phyloP scores from a whole-genome alignment of 2,888 invertebrate genomes.

The Aspidiotus rigidus region DNA sequence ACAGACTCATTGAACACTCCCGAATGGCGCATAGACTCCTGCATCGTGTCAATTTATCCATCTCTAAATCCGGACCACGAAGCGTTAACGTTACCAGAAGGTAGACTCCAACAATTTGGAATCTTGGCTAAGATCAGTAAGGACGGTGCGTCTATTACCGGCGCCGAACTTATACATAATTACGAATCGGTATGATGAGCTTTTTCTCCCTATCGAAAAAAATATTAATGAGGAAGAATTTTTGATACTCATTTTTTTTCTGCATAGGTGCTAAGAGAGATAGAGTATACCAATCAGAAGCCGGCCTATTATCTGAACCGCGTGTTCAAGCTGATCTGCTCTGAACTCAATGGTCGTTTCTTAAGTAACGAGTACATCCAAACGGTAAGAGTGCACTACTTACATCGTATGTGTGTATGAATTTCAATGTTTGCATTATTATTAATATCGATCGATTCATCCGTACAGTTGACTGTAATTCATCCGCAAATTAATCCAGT shows the following conservation, averaged over 20 bases:
- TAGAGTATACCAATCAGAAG: conserved; percentile 90
- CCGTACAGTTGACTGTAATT: conserved; percentile 65
- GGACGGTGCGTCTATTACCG: conserved; percentile 74
- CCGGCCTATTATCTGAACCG: conserved; percentile 92
- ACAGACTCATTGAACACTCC: conserved; percentile 42
- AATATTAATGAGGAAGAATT: not conserved
- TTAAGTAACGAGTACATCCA: conserved; percentile 93
- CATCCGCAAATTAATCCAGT: conserved; percentile 60
- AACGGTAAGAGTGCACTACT: conserved; percentile 53
- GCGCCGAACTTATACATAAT: conserved; percentile 67
- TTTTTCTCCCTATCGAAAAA: not conserved
- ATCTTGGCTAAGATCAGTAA: conserved; percentile 79
- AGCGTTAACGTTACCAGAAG: conserved; percentile 67
- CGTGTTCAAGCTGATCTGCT: conserved; percentile 90
- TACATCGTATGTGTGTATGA: too few species aligned
- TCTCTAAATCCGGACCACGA: conserved; percentile 93
- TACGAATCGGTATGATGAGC: conserved; percentile 57
- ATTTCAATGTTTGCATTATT: not conserved
- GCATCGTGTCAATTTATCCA: conserved; percentile 88
- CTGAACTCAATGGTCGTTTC: conserved; percentile 84
- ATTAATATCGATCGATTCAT: not conserved
- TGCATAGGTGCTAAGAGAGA: conserved; percentile 55
- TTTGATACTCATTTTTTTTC: not conserved
- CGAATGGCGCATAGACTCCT: conserved; percentile 75
- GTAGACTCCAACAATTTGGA: conserved; percentile 62